Evolutionary conservation across 2,113 vertebrate genomes (phyloP).

Genomic region (Lepidothrix coronata): DNA sequence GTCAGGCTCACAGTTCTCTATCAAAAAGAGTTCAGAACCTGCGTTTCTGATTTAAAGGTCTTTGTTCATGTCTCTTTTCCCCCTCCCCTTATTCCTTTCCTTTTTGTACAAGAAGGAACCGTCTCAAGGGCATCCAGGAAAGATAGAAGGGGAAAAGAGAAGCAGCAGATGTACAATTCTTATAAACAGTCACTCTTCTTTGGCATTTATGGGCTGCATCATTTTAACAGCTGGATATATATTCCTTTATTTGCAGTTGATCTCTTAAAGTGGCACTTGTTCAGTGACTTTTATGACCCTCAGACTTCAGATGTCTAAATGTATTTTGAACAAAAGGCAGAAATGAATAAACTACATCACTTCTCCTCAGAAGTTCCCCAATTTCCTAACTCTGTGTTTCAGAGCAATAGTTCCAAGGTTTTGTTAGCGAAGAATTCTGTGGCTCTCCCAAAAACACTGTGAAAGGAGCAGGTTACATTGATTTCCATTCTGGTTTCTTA

Average conservation of each 20-base stretch:
- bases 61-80: background rate
- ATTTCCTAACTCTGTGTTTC: background rate
- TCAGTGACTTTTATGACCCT: background rate
- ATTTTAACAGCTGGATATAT: background rate
- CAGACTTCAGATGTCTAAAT: background rate
- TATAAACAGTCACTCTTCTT: background rate
- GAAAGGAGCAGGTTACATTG: background rate
- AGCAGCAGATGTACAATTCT: background rate
- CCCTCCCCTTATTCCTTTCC: rapidly evolving
- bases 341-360: background rate
- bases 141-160: background rate
- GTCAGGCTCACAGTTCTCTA: background rate
- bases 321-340: background rate
- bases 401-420: background rate
- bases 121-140: background rate
- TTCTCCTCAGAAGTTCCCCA: background rate
- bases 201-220: background rate
- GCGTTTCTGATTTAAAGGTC: background rate
- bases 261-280: background rate
- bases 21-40: background rate
- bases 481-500: background rate
- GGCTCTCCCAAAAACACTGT: background rate
- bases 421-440: background rate
- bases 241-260: background rate
- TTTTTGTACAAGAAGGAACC: background rate